Conservation (phyloP, 1,140 invertebrate genomes). For the Scaptomyza hsui region DNA sequence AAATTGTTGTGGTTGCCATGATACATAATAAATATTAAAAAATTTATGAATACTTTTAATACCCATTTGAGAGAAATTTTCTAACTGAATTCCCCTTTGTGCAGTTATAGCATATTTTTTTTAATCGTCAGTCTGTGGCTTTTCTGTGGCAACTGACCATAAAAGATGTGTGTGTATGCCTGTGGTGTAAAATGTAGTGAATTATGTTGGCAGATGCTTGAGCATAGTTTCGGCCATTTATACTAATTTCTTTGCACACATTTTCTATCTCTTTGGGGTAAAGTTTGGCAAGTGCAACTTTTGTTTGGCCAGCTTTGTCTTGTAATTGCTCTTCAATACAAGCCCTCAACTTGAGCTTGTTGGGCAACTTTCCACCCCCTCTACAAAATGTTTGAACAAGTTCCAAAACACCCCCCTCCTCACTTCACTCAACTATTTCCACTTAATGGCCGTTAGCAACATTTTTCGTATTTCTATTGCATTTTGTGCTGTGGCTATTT, state of each 20-base stretch:
- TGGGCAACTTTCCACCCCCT: neutral
- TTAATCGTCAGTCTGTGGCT: conserved; percentile 20
- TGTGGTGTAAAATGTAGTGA: conserved; percentile 4
- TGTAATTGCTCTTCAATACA: conserved; percentile 50
- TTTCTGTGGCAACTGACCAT: conserved; percentile 6
- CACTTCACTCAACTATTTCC: conserved; percentile 28
- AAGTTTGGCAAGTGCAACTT: conserved; percentile 40
- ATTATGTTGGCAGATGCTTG: conserved; percentile 15
- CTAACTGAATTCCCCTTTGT: neutral
- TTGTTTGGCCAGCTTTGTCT: conserved; percentile 18
- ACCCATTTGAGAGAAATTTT: conserved; percentile 2
- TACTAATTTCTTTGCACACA: conserved; percentile 37
- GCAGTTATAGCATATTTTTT: neutral
- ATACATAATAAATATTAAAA: conserved; percentile 5
- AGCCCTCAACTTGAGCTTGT: conserved; percentile 34
- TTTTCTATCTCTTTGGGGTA: conserved; percentile 26
- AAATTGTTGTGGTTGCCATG: too few relatives aligned
- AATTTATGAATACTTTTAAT: conserved; percentile 19
- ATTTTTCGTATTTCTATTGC: conserved; percentile 43
- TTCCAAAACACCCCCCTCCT: conserved; percentile 27
- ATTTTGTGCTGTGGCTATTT: conserved; percentile 31
- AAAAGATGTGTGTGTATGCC: neutral
- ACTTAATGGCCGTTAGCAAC: conserved; percentile 58
- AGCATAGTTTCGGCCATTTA: conserved; percentile 30
- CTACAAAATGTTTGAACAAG: conserved; percentile 41